Percentiles rank a stretch among this genome's conserved stretches.
phyloP scores from a whole-genome alignment of 2,113 vertebrate genomes.

The pig (Sus scrofa) region DNA sequence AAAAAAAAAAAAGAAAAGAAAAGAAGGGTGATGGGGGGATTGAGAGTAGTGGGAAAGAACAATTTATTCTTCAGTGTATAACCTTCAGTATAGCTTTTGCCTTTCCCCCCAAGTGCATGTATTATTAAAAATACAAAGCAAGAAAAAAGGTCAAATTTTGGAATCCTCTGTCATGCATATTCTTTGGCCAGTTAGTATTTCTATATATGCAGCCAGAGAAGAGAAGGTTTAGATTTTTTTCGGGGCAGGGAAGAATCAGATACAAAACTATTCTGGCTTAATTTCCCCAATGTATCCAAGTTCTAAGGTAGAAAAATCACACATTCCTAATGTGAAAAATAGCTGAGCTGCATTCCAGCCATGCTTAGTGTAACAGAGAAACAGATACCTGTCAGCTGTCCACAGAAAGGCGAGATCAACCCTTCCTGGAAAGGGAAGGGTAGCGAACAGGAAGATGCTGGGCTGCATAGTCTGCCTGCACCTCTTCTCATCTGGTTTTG shows the following conservation, averaged over 20 bases:
- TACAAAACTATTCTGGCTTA: background rate
- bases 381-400: background rate
- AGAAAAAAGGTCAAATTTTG: conserved; percentile 6
- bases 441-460: background rate
- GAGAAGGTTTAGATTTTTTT: background rate
- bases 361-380: conserved; percentile 38
- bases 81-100: background rate
- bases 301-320: background rate
- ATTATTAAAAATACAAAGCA: conserved; percentile 60
- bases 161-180: background rate
- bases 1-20: no score
- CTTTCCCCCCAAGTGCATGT: background rate
- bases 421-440: background rate
- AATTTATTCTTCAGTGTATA: conserved; percentile 44
- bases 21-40: background rate
- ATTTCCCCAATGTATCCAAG: conserved; percentile 42
- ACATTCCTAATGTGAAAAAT: conserved; percentile 25
- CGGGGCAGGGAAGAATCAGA: background rate
- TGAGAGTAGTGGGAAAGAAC: background rate
- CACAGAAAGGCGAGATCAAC: conserved; percentile 18
- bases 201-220: background rate
- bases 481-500: conserved; percentile 28
- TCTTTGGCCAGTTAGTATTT: conserved; percentile 39
- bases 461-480: background rate
- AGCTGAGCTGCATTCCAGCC: background rate